Evolutionary conservation across 2,888 invertebrate genomes (phyloP).

Genomic region (Drosophila cognata): DNA sequence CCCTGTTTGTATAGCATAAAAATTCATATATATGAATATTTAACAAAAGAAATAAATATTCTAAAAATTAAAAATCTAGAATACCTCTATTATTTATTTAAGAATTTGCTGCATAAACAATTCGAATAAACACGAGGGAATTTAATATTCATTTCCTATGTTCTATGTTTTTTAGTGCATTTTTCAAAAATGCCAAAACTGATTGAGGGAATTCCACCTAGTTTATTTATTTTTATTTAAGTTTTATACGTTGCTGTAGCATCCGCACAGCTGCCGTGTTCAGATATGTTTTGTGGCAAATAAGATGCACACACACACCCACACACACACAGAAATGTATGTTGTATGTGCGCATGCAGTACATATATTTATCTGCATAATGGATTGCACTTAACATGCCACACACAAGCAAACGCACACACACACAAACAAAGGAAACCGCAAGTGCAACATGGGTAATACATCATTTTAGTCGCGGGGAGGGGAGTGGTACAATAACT

Average conservation of each 20-base stretch:
- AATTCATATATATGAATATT: not conserved
- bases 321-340: not conserved
- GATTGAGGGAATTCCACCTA: slow-evolving; percentile 41
- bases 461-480: slow-evolving; percentile 64
- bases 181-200: slow-evolving; percentile 29
- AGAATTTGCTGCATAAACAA: not conserved
- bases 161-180: not conserved
- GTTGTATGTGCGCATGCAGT: slow-evolving; percentile 11
- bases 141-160: not conserved
- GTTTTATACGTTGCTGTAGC: slow-evolving; percentile 1
- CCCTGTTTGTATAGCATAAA: not conserved
- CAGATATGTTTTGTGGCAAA: slow-evolving; percentile 24
- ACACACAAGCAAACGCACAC: slow-evolving; percentile 51
- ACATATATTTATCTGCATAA: slow-evolving; percentile 71
- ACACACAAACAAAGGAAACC: slow-evolving; percentile 34
- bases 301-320: slow-evolving; percentile 16
- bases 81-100: not conserved
- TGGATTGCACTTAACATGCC: slow-evolving; percentile 81
- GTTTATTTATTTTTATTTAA: slow-evolving; percentile 14
- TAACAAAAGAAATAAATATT: not conserved
- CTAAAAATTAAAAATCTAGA: not conserved
- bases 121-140: not conserved
- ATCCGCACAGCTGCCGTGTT: slow-evolving; percentile 1
- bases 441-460: slow-evolving; percentile 69
- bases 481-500: not conserved